phyloP scores from a whole-genome alignment of 2,888 invertebrate species.

The Blastobasis lacticolella region DNA sequence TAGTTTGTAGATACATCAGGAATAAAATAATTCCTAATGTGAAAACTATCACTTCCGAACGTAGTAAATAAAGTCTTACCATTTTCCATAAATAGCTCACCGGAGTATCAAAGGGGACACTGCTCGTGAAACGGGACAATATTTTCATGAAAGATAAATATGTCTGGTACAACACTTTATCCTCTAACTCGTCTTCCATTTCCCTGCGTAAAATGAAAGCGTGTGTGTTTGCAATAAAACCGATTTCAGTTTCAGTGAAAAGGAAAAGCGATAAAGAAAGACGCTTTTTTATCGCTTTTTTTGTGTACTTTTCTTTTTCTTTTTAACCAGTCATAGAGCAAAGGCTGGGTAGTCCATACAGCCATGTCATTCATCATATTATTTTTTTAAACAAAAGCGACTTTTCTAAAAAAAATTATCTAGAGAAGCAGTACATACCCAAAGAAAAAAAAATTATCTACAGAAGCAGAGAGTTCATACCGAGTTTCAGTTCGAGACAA shows the following conservation, averaged over 20 bases:
- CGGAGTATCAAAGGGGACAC: constrained; percentile 84
- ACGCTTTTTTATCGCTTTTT: constrained; percentile 3
- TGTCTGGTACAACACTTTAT: constrained; percentile 90
- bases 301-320: too few relatives aligned
- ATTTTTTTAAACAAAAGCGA: too few relatives aligned
- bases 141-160: constrained; percentile 90
- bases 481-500: too few relatives aligned
- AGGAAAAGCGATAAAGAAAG: constrained; percentile 8
- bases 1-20: constrained; percentile 86
- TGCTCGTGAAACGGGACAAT: constrained; percentile 86
- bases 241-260: constrained; percentile 1
- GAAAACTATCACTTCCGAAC: constrained; percentile 85
- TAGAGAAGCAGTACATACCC: too few relatives aligned
- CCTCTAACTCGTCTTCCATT: constrained; percentile 96
- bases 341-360: too few relatives aligned
- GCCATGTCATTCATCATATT: too few relatives aligned
- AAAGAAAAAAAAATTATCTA: too few relatives aligned
- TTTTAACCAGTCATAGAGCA: too few relatives aligned
- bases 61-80: constrained; percentile 84
- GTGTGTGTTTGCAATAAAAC: constrained; percentile 18
- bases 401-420: too few relatives aligned
- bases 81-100: constrained; percentile 85
- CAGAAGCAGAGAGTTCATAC: too few relatives aligned
- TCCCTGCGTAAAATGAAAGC: constrained; percentile 26
- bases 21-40: constrained; percentile 81